Percentiles rank a stretch among this genome's conserved stretches.
phyloP scores from a whole-genome alignment of 2,888 invertebrate species.

The Mantis religiosa region DNA sequence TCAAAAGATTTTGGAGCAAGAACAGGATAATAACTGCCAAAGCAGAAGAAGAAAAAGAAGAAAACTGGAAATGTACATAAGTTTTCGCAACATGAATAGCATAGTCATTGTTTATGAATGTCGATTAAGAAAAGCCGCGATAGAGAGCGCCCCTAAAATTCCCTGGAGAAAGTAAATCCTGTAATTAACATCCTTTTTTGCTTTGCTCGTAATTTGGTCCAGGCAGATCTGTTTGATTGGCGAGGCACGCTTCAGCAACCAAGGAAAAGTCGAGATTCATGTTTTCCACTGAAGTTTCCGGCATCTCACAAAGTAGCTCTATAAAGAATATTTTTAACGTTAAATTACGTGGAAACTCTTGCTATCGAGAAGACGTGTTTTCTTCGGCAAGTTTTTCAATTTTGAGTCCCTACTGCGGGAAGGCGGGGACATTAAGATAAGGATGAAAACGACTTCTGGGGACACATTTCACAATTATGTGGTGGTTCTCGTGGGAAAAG shows the following conservation, averaged over 20 bases:
- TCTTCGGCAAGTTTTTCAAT: not conserved
- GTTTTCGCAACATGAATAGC: too few relatives aligned
- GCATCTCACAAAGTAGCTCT: not conserved
- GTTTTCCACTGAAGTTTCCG: not conserved
- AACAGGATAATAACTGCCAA: too few relatives aligned
- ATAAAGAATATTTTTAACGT: not conserved
- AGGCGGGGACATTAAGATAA: not conserved
- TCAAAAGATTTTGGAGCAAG: too few relatives aligned
- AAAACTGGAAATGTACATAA: too few relatives aligned
- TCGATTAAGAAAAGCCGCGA: too few relatives aligned
- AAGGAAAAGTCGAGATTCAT: not conserved
- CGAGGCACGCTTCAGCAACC: not conserved
- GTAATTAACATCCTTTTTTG: too few relatives aligned
- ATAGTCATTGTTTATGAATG: too few relatives aligned
- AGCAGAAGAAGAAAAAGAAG: too few relatives aligned
- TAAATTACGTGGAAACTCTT: not conserved
- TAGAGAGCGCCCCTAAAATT: too few relatives aligned
- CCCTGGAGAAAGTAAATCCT: too few relatives aligned
- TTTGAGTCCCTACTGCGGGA: not conserved
- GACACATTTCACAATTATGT: not conserved
- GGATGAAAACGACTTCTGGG: not conserved
- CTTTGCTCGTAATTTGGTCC: too few relatives aligned
- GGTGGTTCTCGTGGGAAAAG: not conserved
- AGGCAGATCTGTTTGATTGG: not conserved
- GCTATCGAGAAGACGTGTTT: not conserved